Percentiles rank a stretch among this genome's conserved stretches.
phyloP scores from a whole-genome alignment of 2,797 vertebrate genomes.

The Amphiprion clarkii region DNA sequence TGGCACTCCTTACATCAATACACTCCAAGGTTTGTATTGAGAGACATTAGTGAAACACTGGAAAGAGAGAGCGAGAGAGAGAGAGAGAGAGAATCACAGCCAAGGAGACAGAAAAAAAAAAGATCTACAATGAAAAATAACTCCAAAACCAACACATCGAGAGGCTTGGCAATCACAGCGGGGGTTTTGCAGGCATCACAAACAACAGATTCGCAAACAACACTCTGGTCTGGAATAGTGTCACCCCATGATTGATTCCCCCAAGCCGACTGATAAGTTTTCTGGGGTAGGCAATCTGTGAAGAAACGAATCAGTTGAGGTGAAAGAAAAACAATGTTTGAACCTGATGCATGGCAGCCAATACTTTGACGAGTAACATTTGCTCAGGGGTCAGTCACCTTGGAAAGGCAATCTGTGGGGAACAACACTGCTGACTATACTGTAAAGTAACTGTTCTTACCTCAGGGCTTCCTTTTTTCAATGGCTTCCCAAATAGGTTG shows the following conservation, averaged over 20 bases:
- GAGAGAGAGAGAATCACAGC: slow-evolving; percentile 40
- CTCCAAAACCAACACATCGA: slow-evolving; percentile 76
- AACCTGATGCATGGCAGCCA: slow-evolving; percentile 74
- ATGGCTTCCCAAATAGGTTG: slow-evolving; percentile 32
- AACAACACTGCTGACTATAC: slow-evolving; percentile 68
- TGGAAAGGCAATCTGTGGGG: slow-evolving; percentile 73
- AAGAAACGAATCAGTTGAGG: slow-evolving; percentile 72
- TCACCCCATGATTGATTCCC: slow-evolving; percentile 83
- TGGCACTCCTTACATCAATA: slow-evolving; percentile 66
- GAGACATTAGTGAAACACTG: slow-evolving; percentile 55
- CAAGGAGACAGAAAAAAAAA: slow-evolving; percentile 55
- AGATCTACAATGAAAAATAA: slow-evolving; percentile 79
- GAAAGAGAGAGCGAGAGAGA: slow-evolving; percentile 14
- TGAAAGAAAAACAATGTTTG: slow-evolving; percentile 75
- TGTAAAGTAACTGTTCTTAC: slow-evolving; percentile 59
- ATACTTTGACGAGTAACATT: slow-evolving; percentile 76
- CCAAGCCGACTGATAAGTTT: slow-evolving; percentile 80
- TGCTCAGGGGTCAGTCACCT: slow-evolving; percentile 78
- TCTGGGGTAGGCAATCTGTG: slow-evolving; percentile 79
- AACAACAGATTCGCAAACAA: slow-evolving; percentile 83
- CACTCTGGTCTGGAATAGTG: slow-evolving; percentile 77
- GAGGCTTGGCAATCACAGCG: slow-evolving; percentile 78
- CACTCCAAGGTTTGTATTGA: slow-evolving; percentile 62
- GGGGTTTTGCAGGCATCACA: slow-evolving; percentile 74
- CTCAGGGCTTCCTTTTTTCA: slow-evolving; percentile 35